These are phyloP conservation scores for Ancistrus triradiatus DNA, from an alignment of 2,113 vertebrate genomes.

Conservation along the genomic window DNA sequence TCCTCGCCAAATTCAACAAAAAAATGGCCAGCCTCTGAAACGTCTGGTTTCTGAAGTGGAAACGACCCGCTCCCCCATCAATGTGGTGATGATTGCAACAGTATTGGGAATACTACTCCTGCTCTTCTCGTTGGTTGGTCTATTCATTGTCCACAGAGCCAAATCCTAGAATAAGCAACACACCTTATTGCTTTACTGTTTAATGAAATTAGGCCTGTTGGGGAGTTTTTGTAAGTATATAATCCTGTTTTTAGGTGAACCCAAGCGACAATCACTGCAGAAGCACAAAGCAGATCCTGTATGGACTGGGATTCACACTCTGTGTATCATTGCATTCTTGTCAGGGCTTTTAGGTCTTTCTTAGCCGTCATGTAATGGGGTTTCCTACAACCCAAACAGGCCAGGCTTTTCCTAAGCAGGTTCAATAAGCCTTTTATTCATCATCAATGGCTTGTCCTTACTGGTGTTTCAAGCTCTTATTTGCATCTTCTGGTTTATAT, in stretches of 20 bases:
- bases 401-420: slow-evolving; percentile 23
- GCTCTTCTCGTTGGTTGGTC: slow-evolving; percentile 23
- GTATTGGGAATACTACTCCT: slow-evolving; percentile 52
- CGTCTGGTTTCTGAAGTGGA: slow-evolving; percentile 57
- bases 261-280: slow-evolving; percentile 49
- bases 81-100: slow-evolving; percentile 47
- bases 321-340: slow-evolving; percentile 64
- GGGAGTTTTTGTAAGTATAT: slow-evolving; percentile 56
- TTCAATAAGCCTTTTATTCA: slow-evolving; percentile 49
- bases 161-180: slow-evolving; percentile 50
- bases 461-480: slow-evolving; percentile 50
- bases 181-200: slow-evolving; percentile 50
- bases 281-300: slow-evolving; percentile 60
- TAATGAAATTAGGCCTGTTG: slow-evolving; percentile 57
- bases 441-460: slow-evolving; percentile 45
- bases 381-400: slow-evolving; percentile 39
- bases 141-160: slow-evolving; percentile 49
- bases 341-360: slow-evolving; percentile 57
- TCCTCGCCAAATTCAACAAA: too few relatives aligned
- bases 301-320: slow-evolving; percentile 63
- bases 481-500: slow-evolving; percentile 57
- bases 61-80: too few relatives aligned
- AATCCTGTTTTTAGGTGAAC: slow-evolving; percentile 57
- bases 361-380: slow-evolving; percentile 54
- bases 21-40: slow-evolving; percentile 16